Percentiles rank a stretch among this genome's conserved stretches.
Evolutionary conservation across 2,888 invertebrate species (phyloP).

Genomic region (Neuroscelio doddi): DNA sequence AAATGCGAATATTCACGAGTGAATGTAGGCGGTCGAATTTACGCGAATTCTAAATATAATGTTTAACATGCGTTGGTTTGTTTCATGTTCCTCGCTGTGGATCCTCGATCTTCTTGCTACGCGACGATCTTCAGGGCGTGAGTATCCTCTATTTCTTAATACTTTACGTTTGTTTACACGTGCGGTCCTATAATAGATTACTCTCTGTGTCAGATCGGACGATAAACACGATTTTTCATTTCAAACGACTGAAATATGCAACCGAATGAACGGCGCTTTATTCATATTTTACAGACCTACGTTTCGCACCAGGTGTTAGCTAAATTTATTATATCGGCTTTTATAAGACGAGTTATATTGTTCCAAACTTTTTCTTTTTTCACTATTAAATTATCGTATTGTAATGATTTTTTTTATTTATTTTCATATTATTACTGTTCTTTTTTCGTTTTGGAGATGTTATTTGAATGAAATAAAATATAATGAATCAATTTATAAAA

Average conservation of each 20-base stretch:
- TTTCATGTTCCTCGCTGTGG: slow-evolving; percentile 44
- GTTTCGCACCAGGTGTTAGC: slow-evolving; percentile 41
- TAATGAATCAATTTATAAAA: no score
- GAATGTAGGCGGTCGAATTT: slow-evolving; percentile 49
- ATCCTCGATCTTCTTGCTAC: slow-evolving; percentile 30
- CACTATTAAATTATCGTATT: no score
- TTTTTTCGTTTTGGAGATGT: no score
- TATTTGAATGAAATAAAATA: no score
- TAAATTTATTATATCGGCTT: slow-evolving; percentile 40
- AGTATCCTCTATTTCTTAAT: slow-evolving; percentile 48
- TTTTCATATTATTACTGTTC: no score
- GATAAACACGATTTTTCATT: slow-evolving; percentile 46
- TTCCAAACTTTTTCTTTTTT: no score
- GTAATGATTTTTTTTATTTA: no score
- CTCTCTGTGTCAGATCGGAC: slow-evolving; percentile 38
- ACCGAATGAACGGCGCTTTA: slow-evolving; percentile 37
- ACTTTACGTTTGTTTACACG: slow-evolving; percentile 43
- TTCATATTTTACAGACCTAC: slow-evolving; percentile 40
- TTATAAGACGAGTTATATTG: slow-evolving; percentile 39
- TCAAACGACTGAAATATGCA: slow-evolving; percentile 34
- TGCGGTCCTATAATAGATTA: slow-evolving; percentile 41
- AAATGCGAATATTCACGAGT: slow-evolving; percentile 42
- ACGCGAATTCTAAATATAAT: slow-evolving; percentile 48
- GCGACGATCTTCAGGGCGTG: slow-evolving; percentile 54
- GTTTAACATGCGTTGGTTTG: slow-evolving; percentile 47